Percentiles rank a stretch among this genome's conserved stretches.
Evolutionary conservation across 2,888 invertebrate species (phyloP).

Genomic region (Cantharis nigra): DNA sequence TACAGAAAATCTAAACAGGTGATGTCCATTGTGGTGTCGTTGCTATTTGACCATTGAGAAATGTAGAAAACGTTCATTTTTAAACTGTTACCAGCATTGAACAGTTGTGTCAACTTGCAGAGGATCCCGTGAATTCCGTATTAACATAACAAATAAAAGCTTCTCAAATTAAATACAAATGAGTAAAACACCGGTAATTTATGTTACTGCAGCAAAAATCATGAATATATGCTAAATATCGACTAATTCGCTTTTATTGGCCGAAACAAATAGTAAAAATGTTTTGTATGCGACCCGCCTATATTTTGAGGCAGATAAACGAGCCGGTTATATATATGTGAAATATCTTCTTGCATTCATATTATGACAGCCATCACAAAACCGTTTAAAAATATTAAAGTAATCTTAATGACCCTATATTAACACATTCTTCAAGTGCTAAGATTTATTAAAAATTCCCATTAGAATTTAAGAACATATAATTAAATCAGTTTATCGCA

Average conservation of each 20-base stretch:
- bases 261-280: background rate
- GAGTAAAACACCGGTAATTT: background rate
- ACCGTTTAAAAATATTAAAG: background rate
- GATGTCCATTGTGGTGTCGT: slow-evolving; percentile 36
- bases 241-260: background rate
- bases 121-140: background rate
- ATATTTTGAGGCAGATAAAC: background rate
- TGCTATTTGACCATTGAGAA: slow-evolving; percentile 28
- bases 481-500: background rate
- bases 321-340: background rate
- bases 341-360: background rate
- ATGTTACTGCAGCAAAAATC: background rate
- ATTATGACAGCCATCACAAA: background rate
- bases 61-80: slow-evolving; percentile 17
- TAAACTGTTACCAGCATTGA: background rate
- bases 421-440: background rate
- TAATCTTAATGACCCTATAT: background rate
- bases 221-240: background rate
- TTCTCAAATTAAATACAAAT: background rate
- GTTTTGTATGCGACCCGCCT: background rate
- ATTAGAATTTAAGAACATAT: background rate
- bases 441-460: background rate
- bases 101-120: background rate
- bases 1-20: slow-evolving; percentile 22
- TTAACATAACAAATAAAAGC: background rate